Evolutionary conservation across 2,113 vertebrate genomes (phyloP).

Genomic region (Silurus meridionalis): DNA sequence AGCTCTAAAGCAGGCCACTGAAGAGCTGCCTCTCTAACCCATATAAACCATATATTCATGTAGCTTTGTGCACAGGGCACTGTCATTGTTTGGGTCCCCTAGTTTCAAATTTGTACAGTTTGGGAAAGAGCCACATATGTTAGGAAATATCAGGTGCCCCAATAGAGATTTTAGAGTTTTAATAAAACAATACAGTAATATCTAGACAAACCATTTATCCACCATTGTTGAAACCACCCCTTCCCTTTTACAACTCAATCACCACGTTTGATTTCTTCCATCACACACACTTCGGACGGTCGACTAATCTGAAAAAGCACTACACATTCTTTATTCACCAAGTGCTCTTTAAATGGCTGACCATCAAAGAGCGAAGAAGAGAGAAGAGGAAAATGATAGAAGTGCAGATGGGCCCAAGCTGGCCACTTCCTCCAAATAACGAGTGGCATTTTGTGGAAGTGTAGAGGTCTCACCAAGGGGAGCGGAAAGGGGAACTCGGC

Average conservation of each 20-base stretch:
- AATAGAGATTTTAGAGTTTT: too few species aligned
- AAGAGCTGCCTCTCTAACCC: too few species aligned
- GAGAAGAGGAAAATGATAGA: conserved; percentile 53
- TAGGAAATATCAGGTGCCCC: too few species aligned
- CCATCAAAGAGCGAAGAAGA: conserved; percentile 36
- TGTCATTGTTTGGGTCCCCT: too few species aligned
- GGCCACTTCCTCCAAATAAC: conserved; percentile 66
- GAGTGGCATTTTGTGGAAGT: conserved; percentile 70
- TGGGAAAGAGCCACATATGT: too few species aligned
- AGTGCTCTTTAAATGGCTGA: conserved; percentile 20
- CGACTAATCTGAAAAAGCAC: neutral
- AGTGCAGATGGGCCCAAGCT: conserved; percentile 61
- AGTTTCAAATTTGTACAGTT: too few species aligned
- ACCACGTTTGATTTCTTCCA: neutral
- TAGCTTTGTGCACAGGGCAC: too few species aligned
- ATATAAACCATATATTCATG: too few species aligned
- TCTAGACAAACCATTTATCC: neutral
- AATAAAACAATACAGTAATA: neutral
- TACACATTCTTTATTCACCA: neutral
- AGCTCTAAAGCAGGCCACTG: too few species aligned
- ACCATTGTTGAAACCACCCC: neutral
- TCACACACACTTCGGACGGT: neutral
- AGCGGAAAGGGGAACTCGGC: conserved; percentile 30
- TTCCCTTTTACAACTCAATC: neutral
- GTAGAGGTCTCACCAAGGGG: conserved; percentile 45